phyloP scores from a whole-genome alignment of 2,797 vertebrate genomes.

The Cygnus olor region DNA sequence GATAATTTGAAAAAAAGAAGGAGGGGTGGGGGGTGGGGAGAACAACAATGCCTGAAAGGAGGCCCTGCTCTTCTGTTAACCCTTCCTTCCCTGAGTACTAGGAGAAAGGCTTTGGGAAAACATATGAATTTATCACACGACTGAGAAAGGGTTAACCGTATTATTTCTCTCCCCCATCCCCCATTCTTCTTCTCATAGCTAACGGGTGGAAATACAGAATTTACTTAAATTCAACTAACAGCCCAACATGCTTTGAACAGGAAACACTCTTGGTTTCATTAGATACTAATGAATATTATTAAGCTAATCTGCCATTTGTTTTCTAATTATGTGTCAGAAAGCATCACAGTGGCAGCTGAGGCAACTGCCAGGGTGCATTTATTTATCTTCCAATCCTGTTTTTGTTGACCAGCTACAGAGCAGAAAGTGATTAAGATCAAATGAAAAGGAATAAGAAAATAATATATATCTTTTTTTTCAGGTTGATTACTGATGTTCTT shows the following conservation, averaged over 20 bases:
- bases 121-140: not conserved
- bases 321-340: conserved; percentile 84
- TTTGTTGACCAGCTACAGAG: conserved; percentile 57
- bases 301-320: conserved; percentile 85
- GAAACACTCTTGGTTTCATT: conserved; percentile 80
- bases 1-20: conserved; percentile 69
- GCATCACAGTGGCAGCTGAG: conserved; percentile 73
- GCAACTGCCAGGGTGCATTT: conserved; percentile 73
- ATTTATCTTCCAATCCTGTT: conserved; percentile 55
- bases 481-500: conserved; percentile 4
- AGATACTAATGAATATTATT: conserved; percentile 86
- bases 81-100: conserved; percentile 47
- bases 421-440: conserved; percentile 54
- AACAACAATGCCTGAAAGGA: conserved; percentile 78
- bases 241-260: conserved; percentile 72
- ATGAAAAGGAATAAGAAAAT: not conserved
- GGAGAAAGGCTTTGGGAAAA: not conserved
- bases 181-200: conserved; percentile 19
- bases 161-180: not conserved
- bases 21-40: not conserved
- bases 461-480: not conserved
- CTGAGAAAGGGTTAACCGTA: conserved; percentile 35
- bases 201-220: conserved; percentile 68
- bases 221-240: conserved; percentile 76
- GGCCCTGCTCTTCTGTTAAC: conserved; percentile 73